Evolutionary conservation across 2,888 invertebrate genomes (phyloP).

Genomic region (Dendrolimus houi): DNA sequence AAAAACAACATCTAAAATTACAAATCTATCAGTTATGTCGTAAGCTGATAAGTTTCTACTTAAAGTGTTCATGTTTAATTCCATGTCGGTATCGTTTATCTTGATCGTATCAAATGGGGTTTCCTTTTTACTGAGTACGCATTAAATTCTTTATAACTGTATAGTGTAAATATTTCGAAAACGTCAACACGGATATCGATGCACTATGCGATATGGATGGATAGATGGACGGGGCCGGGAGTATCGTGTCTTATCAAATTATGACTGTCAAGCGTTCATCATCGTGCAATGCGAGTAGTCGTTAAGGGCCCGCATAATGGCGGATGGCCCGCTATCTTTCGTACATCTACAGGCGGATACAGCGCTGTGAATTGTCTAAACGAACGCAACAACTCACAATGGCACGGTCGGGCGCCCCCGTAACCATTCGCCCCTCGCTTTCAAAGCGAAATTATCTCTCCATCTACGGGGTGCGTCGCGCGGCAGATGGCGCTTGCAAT

Average conservation of each 20-base stretch:
- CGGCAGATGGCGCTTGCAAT: conserved; percentile 76
- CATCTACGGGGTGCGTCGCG: conserved; percentile 56
- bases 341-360: conserved; percentile 47
- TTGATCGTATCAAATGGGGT: not conserved
- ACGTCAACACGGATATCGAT: not conserved
- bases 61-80: not conserved
- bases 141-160: not conserved
- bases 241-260: conserved; percentile 49
- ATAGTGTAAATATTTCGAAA: not conserved
- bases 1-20: conserved; percentile 11
- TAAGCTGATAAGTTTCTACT: not conserved
- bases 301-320: conserved; percentile 52
- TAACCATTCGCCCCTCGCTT: conserved; percentile 34
- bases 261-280: conserved; percentile 45
- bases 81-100: not conserved
- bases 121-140: not conserved
- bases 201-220: not conserved
- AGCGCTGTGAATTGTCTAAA: conserved; percentile 61
- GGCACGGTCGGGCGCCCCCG: conserved; percentile 39
- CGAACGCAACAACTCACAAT: conserved; percentile 62
- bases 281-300: conserved; percentile 34
- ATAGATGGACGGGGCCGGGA: no score
- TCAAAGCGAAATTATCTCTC: conserved; percentile 71
- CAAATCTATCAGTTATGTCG: conserved; percentile 2
- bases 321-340: conserved; percentile 48